Evolutionary conservation across 64 coral and sea anemone species (phyloP).

Genomic region (Hydrozoanthus tunicans): DNA sequence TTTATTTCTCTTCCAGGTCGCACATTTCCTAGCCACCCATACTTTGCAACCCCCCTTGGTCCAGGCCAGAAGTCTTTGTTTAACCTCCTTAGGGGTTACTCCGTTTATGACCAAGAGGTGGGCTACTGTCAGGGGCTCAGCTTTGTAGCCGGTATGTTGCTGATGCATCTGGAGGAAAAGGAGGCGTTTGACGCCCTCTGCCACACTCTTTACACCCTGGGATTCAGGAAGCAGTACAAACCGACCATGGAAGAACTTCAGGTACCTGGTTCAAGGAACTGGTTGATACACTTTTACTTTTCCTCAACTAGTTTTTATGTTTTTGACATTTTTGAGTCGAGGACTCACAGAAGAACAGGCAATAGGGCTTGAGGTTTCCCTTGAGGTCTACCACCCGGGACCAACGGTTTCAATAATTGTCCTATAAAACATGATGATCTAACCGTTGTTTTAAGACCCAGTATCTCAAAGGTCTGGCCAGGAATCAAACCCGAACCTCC

Average conservation of each 20-base stretch:
- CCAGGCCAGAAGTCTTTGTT: constrained; percentile 90
- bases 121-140: constrained; percentile 98
- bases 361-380: no score
- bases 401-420: no score
- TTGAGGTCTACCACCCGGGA: no score
- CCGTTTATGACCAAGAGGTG: constrained; percentile 82
- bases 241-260: constrained; percentile 91
- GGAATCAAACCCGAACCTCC: no score
- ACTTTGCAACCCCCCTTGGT: constrained; percentile 78
- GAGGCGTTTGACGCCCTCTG: constrained; percentile 86
- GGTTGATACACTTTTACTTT: not conserved
- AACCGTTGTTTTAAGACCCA: no score
- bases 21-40: constrained; percentile 90
- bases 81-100: constrained; percentile 88
- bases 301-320: not conserved
- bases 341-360: no score
- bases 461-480: no score
- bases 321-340: not conserved
- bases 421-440: no score
- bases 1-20: constrained; percentile 56
- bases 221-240: constrained; percentile 87
- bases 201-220: constrained; percentile 66
- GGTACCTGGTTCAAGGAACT: constrained; percentile 31
- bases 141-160: constrained; percentile 94
- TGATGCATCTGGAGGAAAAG: constrained; percentile 92